These are phyloP conservation scores for Adelosebastes latens DNA, from an alignment of 2,797 vertebrate genomes.

Conservation along the genomic window DNA sequence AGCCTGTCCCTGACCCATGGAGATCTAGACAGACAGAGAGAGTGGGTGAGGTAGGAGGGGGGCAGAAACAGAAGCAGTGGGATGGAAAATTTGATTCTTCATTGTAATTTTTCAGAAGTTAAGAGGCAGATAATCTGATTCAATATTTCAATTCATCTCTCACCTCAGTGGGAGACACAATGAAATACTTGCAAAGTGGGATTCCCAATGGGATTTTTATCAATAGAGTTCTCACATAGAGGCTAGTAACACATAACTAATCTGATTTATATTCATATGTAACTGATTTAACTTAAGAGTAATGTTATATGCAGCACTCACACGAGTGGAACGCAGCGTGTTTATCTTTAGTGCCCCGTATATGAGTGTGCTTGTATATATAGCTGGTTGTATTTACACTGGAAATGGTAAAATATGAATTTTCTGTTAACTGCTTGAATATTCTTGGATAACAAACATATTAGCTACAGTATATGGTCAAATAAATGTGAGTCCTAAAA, in stretches of 20 bases:
- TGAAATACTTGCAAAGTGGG: constrained; percentile 17
- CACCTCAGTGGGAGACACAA: not conserved
- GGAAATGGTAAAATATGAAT: not conserved
- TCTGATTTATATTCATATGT: constrained; percentile 1
- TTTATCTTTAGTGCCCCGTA: not conserved
- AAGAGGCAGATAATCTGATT: constrained; percentile 27
- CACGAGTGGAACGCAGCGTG: not conserved
- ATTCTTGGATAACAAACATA: not conserved
- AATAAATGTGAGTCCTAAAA: not conserved
- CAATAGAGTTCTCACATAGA: not conserved
- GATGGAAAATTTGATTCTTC: constrained; percentile 40
- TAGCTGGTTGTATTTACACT: not conserved
- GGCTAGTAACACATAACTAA: not conserved
- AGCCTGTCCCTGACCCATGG: constrained; percentile 98
- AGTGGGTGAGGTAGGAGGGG: not conserved
- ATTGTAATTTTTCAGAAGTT: constrained; percentile 25
- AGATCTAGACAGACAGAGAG: constrained; percentile 85
- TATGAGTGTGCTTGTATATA: not conserved
- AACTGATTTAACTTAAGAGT: not conserved
- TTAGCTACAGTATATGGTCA: not conserved
- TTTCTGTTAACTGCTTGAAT: not conserved
- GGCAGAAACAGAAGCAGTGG: constrained; percentile 27
- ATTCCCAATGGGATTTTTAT: constrained; percentile 11
- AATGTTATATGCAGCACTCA: not conserved
- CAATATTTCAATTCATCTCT: constrained; percentile 21